These are phyloP conservation scores for Nansenia antarctica DNA, from an alignment of 2,113 vertebrate genomes.

Conservation along the genomic window DNA sequence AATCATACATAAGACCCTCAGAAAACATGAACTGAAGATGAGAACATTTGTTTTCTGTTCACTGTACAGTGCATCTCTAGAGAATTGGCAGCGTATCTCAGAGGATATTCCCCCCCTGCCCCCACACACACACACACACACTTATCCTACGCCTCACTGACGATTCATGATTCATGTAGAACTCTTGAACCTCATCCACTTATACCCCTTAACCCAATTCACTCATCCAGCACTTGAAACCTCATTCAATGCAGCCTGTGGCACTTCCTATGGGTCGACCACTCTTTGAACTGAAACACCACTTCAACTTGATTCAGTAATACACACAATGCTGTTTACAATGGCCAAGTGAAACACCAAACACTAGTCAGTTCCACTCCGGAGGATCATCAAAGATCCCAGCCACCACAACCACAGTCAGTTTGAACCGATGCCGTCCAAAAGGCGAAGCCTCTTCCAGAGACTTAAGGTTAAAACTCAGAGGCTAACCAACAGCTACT, in stretches of 20 bases:
- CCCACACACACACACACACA: background rate
- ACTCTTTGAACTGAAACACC: background rate
- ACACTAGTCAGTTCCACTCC: no score
- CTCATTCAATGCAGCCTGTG: background rate
- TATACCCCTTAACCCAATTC: background rate
- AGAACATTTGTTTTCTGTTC: background rate
- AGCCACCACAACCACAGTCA: no score
- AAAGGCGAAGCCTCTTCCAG: no score
- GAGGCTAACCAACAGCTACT: no score
- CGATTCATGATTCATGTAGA: background rate
- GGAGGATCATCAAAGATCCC: no score
- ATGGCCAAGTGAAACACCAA: no score
- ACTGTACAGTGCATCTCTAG: background rate
- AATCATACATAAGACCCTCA: background rate
- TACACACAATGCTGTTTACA: background rate
- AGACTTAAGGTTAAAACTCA: no score
- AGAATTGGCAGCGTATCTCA: background rate
- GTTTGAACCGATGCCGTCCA: no score
- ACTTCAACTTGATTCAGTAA: background rate
- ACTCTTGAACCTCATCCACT: background rate
- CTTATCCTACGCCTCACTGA: no score
- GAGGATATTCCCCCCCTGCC: background rate
- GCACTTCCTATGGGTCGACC: background rate
- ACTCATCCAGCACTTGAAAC: background rate
- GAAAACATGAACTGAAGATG: background rate